phyloP scores from a whole-genome alignment of 2,888 invertebrate genomes.

The Lampropteryx suffumata region DNA sequence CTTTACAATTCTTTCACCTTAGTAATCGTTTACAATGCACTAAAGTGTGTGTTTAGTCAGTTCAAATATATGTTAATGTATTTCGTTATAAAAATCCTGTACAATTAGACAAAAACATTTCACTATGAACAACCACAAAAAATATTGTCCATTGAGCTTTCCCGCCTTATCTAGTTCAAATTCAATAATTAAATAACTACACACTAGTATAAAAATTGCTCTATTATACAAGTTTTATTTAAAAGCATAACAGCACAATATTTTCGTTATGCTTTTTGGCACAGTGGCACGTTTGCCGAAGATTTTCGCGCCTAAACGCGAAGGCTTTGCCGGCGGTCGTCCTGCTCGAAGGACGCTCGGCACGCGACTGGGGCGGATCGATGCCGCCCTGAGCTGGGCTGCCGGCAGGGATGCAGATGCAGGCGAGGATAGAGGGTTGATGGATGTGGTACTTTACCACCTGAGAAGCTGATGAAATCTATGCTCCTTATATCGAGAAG shows the following conservation, averaged over 20 bases:
- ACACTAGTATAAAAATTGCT: background rate
- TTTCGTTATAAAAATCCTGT: background rate
- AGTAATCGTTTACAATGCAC: no score
- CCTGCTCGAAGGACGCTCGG: slow-evolving; percentile 54
- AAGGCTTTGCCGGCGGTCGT: slow-evolving; percentile 65
- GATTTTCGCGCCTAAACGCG: slow-evolving; percentile 73
- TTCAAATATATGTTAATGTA: no score
- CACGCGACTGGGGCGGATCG: slow-evolving; percentile 74
- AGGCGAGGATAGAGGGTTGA: slow-evolving; percentile 37
- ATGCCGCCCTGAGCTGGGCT: slow-evolving; percentile 59
- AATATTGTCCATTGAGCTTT: background rate
- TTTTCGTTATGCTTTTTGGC: background rate
- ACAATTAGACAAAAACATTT: no score
- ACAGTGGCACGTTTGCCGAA: background rate
- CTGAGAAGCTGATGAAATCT: no score
- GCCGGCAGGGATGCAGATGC: slow-evolving; percentile 81
- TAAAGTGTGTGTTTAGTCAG: no score
- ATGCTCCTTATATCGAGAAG: no score
- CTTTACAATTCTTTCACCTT: no score
- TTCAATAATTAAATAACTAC: background rate
- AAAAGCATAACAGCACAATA: background rate
- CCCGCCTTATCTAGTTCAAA: no score
- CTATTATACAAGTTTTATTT: background rate
- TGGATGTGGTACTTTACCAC: slow-evolving; percentile 36
- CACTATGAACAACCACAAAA: background rate